Evolutionary conservation across 2,113 vertebrate genomes (phyloP), one percentile per base, ranked within the genome.

Genomic region (Hippocampus mohnikei): DNA sequence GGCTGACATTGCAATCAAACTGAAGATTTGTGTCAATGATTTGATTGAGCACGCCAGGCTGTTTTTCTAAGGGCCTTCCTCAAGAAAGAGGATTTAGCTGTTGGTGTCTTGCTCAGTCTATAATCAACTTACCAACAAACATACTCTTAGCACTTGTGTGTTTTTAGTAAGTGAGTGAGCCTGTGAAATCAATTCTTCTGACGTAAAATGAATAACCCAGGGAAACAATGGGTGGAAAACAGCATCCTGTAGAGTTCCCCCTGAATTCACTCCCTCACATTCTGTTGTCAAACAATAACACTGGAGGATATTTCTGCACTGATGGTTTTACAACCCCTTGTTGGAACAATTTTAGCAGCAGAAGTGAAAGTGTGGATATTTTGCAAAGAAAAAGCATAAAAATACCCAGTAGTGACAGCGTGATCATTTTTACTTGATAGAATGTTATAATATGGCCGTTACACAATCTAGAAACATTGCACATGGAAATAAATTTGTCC

Each of bases 231-330:
- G 72, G 23, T 1, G 40, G 11, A 71, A 66, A 48, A 59, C 3
- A 65, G 59, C 73, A 74, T 88, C 80, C 84, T 84, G 81, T 72
- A 1, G 23, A 50, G 27, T 70, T 50, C n/a, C 50, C 15, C 21
- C 58, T 70, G 67, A 46, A 67, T 59, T 15, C 9, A 27, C 5
- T 44, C 27, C 41, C 25, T 60, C 27, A n/a, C 61, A 64, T 21
- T 63, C 21, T 44, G n/a, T 44, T 25, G 61, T 21, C 20, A 42
- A 63, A 63, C 40, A 64, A 64, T 41, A 44, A 8, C 13, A 12
- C 13, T 29, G 7, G 2, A 33, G 27, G 27, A 60, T 76, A 48
- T 72, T 27, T 72, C 10, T 79, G 11, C 5, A 29, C 25, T 72
- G 37, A 1, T 44, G 12, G 8, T 44, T 44, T 44, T 16, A 59